These are phyloP conservation scores for Leiothrix lutea DNA, from an alignment of 2,113 vertebrate species.

Conservation along the genomic window DNA sequence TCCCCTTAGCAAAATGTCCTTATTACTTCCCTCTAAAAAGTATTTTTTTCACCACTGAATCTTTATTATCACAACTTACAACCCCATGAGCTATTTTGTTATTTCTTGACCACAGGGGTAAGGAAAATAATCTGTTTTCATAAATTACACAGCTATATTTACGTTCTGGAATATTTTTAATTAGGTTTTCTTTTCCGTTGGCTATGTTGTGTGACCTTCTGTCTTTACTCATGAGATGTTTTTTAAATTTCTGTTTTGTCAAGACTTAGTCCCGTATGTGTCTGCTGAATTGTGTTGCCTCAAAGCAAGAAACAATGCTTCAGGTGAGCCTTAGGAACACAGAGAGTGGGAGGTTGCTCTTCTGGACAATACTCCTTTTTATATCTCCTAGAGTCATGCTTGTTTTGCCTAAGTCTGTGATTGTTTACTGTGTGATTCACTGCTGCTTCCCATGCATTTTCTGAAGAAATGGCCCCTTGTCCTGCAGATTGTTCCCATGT, in stretches of 20 bases:
- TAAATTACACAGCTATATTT: neutral
- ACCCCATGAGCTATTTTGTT: neutral
- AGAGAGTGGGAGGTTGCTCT: neutral
- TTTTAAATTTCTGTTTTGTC: neutral
- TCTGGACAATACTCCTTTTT: neutral
- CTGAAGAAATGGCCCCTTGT: neutral
- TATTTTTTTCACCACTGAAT: neutral
- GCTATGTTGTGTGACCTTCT: neutral
- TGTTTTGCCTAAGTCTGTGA: neutral
- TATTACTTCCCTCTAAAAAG: neutral
- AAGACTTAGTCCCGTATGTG: neutral
- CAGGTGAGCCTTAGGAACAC: neutral
- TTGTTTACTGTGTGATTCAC: neutral
- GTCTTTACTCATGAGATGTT: neutral
- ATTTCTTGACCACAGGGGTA: neutral
- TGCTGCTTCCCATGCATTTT: neutral
- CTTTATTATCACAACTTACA: neutral
- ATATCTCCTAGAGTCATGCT: neutral
- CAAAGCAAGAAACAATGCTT: neutral
- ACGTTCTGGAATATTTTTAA: neutral
- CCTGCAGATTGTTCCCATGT: neutral
- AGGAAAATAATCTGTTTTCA: neutral
- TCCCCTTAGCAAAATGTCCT: neutral
- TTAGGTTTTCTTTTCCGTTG: neutral
- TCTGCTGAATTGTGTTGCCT: neutral